Evolutionary conservation across 2,888 invertebrate species (phyloP).

Genomic region (Andrena chrysosceles): DNA sequence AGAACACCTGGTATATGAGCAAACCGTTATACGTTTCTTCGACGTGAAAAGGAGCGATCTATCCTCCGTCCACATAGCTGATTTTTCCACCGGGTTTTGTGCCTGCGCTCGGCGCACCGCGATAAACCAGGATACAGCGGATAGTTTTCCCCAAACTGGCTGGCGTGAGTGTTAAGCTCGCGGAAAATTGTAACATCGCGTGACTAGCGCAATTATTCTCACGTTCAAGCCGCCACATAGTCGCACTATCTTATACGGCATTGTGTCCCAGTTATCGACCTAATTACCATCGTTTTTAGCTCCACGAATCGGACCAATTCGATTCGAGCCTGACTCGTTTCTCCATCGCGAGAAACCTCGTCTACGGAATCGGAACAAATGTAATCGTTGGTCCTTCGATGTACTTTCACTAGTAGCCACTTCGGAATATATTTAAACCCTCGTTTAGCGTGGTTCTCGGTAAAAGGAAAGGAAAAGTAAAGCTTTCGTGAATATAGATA

Average conservation of each 20-base stretch:
- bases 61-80: conserved; percentile 2
- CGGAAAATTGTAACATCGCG: conserved; percentile 40
- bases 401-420: conserved; percentile 1
- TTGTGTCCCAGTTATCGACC: conserved; percentile 51
- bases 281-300: conserved; percentile 39
- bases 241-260: conserved; percentile 13
- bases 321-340: conserved; percentile 16
- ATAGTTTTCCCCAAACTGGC: conserved; percentile 4
- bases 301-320: conserved; percentile 34
- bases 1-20: conserved; percentile 37
- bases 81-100: conserved; percentile 17
- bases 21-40: conserved; percentile 65
- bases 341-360: not conserved
- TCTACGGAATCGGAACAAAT: conserved; percentile 5
- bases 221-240: conserved; percentile 26
- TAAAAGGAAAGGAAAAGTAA: not conserved
- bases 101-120: not conserved
- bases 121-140: conserved; percentile 12
- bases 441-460: not conserved
- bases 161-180: conserved; percentile 6
- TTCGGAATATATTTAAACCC: conserved; percentile 3
- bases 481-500: not conserved
- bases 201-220: conserved; percentile 48
- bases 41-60: conserved; percentile 41
- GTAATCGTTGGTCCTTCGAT: not conserved